Evolutionary conservation across 2,888 invertebrate genomes (phyloP).

Genomic region (Calliphora vomitoria): DNA sequence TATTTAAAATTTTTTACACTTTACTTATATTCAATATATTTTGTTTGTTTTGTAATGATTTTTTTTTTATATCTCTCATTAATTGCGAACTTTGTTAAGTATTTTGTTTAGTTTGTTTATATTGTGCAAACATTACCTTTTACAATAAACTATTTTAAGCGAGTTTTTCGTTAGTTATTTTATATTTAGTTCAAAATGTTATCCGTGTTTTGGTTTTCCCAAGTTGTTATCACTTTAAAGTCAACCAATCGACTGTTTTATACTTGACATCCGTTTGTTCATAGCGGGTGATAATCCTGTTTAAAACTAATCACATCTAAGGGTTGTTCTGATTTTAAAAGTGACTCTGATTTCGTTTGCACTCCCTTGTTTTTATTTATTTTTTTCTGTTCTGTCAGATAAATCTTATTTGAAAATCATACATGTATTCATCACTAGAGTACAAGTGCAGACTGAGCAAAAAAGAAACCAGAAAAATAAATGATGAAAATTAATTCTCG

Average conservation of each 20-base stretch:
- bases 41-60: too few species aligned
- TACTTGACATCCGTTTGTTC: conserved; percentile 75
- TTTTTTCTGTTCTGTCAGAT: background rate
- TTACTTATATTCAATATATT: too few species aligned
- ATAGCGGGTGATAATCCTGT: conserved; percentile 75
- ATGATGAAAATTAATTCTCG: background rate
- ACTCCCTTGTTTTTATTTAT: conserved; percentile 16
- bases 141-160: background rate
- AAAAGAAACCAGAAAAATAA: conserved; percentile 21
- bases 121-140: conserved; percentile 20
- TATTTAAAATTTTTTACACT: too few species aligned
- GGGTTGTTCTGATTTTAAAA: conserved; percentile 69
- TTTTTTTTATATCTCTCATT: conserved; percentile 2
- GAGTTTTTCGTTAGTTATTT: conserved; percentile 16
- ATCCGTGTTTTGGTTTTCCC: conserved; percentile 52
- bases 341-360: conserved; percentile 60
- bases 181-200: conserved; percentile 4
- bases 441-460: conserved; percentile 64
- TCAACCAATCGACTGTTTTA: conserved; percentile 83
- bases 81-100: conserved; percentile 31
- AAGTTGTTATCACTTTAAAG: conserved; percentile 81
- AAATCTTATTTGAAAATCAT: conserved; percentile 61
- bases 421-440: conserved; percentile 44
- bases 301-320: conserved; percentile 70
- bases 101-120: conserved; percentile 1